Evolutionary conservation across 1,140 invertebrate genomes (phyloP), one percentile per base, ranked within the genome.

Genomic region (Nephotettix cincticeps): DNA sequence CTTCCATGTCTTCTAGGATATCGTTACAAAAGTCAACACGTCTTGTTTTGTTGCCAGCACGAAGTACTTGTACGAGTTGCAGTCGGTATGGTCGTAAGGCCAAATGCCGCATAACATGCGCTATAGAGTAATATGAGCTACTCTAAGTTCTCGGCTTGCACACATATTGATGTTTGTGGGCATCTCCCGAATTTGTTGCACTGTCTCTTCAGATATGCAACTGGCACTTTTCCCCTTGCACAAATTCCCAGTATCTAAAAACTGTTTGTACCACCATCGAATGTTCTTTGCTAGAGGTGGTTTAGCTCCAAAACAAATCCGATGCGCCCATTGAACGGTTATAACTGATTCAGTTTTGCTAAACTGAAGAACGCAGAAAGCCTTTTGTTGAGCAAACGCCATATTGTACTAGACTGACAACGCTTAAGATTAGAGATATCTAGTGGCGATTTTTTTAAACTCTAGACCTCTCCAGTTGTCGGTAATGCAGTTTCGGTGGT

Each of bases 221-320:
- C 58, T 19, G 23, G 64, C 9, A 67, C 64, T 63, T 67, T 67
- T 67, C 30, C 64, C 64, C 64, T 40, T 67, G 64, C 64, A 67
- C 64, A 67, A 67, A 13, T 30, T 45, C 30, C 64, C 64, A 67
- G 6, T 67, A n/a, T 67, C 28, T 63, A 63, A 3, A 63, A 29
- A 63, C 58, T 63, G 58, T 63, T 63, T 63, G 27, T 63, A 63
- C 64, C 64, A 67, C 36, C 30, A 21, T 14, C 36, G 30, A 67
- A 67, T 67, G 30, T 67, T 67, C 36, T 67, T 43, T 67, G 64
- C 3, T 67, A 43, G 27, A 17, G 36, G 64, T 67, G 27, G 64
- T 67, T 67, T 11, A 63, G 9, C 23, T 25, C 58, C 58, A 63
- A 30, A 63, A 23, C 28, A 29, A 63, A 23, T 27, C 11, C 6